Evolutionary conservation across 1,140 invertebrate species (phyloP), one percentile per base, ranked within the genome.

Genomic region (Zaprionus davidi): DNA sequence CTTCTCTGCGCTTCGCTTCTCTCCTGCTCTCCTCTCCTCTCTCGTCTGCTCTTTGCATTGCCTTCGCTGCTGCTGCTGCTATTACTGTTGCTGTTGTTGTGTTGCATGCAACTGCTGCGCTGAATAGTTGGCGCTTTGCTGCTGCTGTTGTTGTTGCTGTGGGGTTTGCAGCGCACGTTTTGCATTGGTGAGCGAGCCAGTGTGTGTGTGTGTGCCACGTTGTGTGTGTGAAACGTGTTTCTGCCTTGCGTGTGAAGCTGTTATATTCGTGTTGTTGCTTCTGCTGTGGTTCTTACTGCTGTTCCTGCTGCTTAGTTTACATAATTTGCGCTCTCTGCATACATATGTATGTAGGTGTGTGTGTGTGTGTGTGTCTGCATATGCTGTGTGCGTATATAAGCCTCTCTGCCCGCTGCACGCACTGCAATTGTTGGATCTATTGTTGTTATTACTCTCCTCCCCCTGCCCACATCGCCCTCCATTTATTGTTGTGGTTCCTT

Each of bases 211-310:
- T 24, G 67, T 65, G 73, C 24, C 24, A 26, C 24, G 24, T 5
- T 72, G 66, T 66, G 44, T 65, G 58, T 59, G 62, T 59, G 62
- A 84, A 88, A 84, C 85, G 73, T 81, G 84, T 90, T 79, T 87
- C 57, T 77, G 64, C 75, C 67, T 67, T 74, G 75, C 71, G 75
- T 77, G 75, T 76, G 59, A 53, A 68, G 64, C 73, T 69, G 71
- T 78, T 86, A 46, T 51, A 64, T 57, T 57, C 38, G 71, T 34
- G 63, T 51, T 58, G 64, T 34, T 57, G 51, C n/a, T 60, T 24
- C 31, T 58, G 66, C 31, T 34, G 31, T 34, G 6, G 41, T 44
- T 44, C 41, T 38, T 41, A 60, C 11, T 38, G 44, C 24, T 20
- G 22, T 55, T 55, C 11, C 31, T 46, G 56, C 38, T 46, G 69